phyloP scores from a whole-genome alignment of 1,140 invertebrate genomes.

The Anagrus nilaparvatae region DNA sequence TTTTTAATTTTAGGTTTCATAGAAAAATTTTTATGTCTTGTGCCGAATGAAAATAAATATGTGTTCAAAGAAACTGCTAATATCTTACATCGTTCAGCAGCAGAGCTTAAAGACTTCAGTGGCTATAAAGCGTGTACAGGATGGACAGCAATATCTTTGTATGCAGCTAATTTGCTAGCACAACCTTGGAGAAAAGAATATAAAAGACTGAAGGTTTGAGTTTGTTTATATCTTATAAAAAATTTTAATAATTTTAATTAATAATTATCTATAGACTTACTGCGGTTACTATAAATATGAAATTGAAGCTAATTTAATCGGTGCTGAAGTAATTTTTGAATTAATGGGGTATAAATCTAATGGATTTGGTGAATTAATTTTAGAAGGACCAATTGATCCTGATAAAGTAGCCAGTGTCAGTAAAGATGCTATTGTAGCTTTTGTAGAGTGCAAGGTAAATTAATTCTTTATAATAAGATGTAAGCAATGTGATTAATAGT shows the following conservation, averaged over 20 bases:
- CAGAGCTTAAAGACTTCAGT: constrained; percentile 60
- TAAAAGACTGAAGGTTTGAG: constrained; percentile 57
- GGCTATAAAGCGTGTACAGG: constrained; percentile 68
- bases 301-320: constrained; percentile 65
- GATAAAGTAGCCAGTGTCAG: constrained; percentile 69
- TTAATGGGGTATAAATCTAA: constrained; percentile 69
- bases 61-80: constrained; percentile 59
- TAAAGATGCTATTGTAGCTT: constrained; percentile 75
- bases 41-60: constrained; percentile 72
- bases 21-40: constrained; percentile 63
- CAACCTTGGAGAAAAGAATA: constrained; percentile 86
- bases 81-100: constrained; percentile 62
- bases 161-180: constrained; percentile 72
- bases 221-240: constrained; percentile 6
- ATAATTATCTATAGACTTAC: constrained; percentile 54
- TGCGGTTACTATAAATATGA: constrained; percentile 80
- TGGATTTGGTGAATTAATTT: constrained; percentile 43
- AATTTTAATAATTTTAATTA: constrained; percentile 2
- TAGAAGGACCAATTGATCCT: constrained; percentile 67
- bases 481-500: constrained; percentile 1
- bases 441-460: constrained; percentile 74
- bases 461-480: background rate
- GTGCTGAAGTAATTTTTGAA: constrained; percentile 63
- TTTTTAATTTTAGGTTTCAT: constrained; percentile 57
- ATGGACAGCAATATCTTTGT: constrained; percentile 73